Base-by-base conservation (phyloP, 2,888 invertebrate species). In the Drosophila subquinaria region DNA sequence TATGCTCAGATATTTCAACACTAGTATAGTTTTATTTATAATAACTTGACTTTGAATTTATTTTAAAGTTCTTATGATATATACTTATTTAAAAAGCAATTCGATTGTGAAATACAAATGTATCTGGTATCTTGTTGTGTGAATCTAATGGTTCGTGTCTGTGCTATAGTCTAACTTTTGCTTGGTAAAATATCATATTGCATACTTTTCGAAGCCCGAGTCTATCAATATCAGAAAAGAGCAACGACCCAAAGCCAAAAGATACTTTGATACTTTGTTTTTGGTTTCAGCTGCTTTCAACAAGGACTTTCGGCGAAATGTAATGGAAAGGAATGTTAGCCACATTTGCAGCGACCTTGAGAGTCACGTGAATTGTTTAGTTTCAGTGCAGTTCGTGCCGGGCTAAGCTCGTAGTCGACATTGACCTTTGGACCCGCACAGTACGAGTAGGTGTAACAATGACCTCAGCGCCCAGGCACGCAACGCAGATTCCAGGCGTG, bases 381-480 rank as follows among this genome's bases (percentile, higher is more conserved):
- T 72, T 62, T 62, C 65, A 71, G 66, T 64, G 65, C 30, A 60
- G 71, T 84, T 82, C 88, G 79, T 87, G 85, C 51, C 47, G 69
- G 67, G 60, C 52, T 68, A 47, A 36, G 30, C 15, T 40, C 62
- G 35, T 36, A 57, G 42, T 64, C 69, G 69, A 40, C 79, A 66
- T 74, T 81, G 83, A 84, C 83, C 88, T 79, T 70, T 84, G 36
- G 48, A 73, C 67, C 50, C 71, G 63, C 66, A 73, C 35, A 20
- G 4, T 2, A 23, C 23, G 30, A 79, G 4, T 5, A 23, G n/a
- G 30, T 76, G 71, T 60, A 75, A 68, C 56, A 80, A 60, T 64
- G 84, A 81, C 62, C 71, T 73, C 69, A 66, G 59, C 52, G 76
- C 66, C 71, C 79, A 57, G 68, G 81, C 88, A 84, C 84, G 88